phyloP scores from a whole-genome alignment of 2,888 invertebrate genomes.

The Erebia aethiops region DNA sequence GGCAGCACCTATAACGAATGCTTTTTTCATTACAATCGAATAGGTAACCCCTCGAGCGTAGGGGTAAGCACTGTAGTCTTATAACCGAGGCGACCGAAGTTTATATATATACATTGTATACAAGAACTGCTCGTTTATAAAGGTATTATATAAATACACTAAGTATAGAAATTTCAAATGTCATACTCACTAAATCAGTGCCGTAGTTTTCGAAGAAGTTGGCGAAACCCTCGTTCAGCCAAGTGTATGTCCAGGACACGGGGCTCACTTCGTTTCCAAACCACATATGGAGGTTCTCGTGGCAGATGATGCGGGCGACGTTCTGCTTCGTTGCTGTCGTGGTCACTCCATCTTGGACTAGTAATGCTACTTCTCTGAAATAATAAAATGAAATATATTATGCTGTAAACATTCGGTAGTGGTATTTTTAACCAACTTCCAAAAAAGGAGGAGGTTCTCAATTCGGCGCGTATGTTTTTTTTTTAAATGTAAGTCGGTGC shows the following conservation, averaged over 20 bases:
- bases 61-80: too few relatives aligned
- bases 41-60: neutral
- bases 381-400: too few relatives aligned
- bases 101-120: too few relatives aligned
- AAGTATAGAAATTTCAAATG: too few relatives aligned
- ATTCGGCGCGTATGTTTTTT: too few relatives aligned
- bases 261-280: conserved; percentile 89
- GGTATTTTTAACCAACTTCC: too few relatives aligned
- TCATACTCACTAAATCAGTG: conserved; percentile 74
- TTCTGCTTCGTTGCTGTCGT: conserved; percentile 66
- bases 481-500: too few relatives aligned
- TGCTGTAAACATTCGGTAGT: too few relatives aligned
- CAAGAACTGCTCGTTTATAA: too few relatives aligned
- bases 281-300: conserved; percentile 89
- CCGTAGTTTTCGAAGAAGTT: conserved; percentile 86
- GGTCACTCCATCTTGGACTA: conserved; percentile 68
- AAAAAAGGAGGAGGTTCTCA: too few relatives aligned
- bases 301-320: conserved; percentile 80
- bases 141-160: too few relatives aligned
- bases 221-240: conserved; percentile 88
- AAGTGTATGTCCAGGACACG: conserved; percentile 87
- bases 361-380: conserved; percentile 70
- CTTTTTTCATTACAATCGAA: neutral
- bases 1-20: conserved; percentile 69
- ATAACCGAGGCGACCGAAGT: too few relatives aligned